These are phyloP conservation scores for Sycophila sp. DNA, from an alignment of 1,140 invertebrate species.

Conservation along the genomic window DNA sequence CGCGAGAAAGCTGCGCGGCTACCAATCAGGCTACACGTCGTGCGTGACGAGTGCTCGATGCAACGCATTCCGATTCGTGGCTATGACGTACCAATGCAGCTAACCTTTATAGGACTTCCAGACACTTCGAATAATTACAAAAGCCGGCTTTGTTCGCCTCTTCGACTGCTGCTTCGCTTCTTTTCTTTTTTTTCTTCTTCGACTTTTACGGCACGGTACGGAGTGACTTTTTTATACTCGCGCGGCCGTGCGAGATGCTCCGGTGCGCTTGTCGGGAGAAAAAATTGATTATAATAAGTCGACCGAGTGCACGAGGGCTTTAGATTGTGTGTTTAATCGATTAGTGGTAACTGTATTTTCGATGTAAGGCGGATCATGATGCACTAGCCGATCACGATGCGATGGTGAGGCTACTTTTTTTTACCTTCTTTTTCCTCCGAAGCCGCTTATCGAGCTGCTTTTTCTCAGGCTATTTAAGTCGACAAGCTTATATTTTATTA, in stretches of 20 bases:
- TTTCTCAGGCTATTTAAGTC: background rate
- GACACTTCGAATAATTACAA: constrained; percentile 10
- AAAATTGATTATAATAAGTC: background rate
- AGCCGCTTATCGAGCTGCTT: background rate
- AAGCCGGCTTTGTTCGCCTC: background rate
- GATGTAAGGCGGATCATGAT: background rate
- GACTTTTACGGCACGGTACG: background rate
- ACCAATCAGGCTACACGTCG: constrained; percentile 8
- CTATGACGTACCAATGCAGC: background rate
- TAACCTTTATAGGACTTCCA: background rate
- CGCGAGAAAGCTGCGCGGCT: no score
- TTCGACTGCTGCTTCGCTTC: no score
- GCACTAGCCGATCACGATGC: background rate
- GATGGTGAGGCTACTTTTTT: no score
- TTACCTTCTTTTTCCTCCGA: no score
- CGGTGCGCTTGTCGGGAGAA: background rate
- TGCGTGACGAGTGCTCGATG: constrained; percentile 18
- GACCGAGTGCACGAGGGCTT: background rate
- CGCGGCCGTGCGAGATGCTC: background rate
- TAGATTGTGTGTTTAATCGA: constrained; percentile 4
- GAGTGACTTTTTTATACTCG: background rate
- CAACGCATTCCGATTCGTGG: constrained; percentile 11
- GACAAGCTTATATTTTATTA: no score
- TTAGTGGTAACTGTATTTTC: constrained; percentile 16
- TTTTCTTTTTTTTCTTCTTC: no score